Base-by-base conservation (phyloP, 1,140 invertebrate genomes). In the Drosophila baimaii region DNA sequence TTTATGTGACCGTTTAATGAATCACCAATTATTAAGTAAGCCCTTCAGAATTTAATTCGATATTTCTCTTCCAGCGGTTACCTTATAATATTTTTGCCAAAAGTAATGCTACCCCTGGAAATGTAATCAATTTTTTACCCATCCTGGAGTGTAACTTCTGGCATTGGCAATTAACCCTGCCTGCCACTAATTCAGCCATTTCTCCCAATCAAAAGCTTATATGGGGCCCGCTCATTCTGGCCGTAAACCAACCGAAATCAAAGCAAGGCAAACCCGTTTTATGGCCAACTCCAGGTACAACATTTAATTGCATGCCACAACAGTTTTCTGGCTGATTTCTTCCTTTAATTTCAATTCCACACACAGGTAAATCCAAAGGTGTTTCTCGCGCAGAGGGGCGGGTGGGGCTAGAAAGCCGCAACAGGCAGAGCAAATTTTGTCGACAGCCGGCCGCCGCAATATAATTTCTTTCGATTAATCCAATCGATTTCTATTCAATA, bases 401-500 rank as follows among this genome's bases (percentile, higher is more conserved):
- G 37, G 63, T 56, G 41, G 75, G 35, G 44, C 52, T 49, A 80
- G 44, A 75, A 49, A 49, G 72, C 44, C 33, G 44, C 54, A 78
- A 76, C 54, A 62, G 51, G 63, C 75, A 77, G 37, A 63, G 81
- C 81, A 62, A 84, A 79, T 86, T 81, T 74, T 44, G 54, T 63
- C 66, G 76, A 75, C 80, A 73, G 77, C 55, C 55, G 72, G 61
- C 81, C 62, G 80, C 69, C 33, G 81, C 80, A 88, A 84, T 89
- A 84, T 89, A 89, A 89, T 89, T 89, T 89, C 85, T 89, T 84
- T 89, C 81, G 82, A 90, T 90, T 90, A 90, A 81, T 90, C 80
- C 86, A 88, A 90, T 90, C 86, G 86, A 90, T 90, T 90, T 90
- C 88, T 83, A 90, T 90, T 90, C 86, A 90, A 90, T 90, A 90